Conservation (phyloP, 2,888 invertebrate genomes). For the Apoda limacodes region DNA sequence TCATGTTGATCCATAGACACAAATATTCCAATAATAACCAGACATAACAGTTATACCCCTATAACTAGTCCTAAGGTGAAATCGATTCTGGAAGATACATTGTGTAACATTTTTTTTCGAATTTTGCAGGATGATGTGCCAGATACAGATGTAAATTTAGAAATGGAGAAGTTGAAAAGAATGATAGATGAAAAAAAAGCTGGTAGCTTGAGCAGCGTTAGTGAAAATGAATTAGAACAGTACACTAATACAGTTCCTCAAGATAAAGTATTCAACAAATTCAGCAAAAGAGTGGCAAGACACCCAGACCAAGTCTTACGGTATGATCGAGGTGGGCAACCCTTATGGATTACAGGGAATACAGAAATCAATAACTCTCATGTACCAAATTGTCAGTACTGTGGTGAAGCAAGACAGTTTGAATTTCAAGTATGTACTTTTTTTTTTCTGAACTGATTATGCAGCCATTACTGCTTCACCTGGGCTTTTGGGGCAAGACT, state of each 20-base stretch:
- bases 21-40: too few relatives aligned
- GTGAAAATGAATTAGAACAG: conserved; percentile 77
- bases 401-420: conserved; percentile 82
- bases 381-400: conserved; percentile 80
- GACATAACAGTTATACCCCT: too few relatives aligned
- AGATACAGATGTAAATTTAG: conserved; percentile 60
- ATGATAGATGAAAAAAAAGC: conserved; percentile 69
- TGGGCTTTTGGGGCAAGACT: too few relatives aligned
- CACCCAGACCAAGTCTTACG: conserved; percentile 86
- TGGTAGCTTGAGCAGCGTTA: conserved; percentile 72
- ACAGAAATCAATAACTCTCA: conserved; percentile 43
- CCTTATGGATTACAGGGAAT: conserved; percentile 85
- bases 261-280: conserved; percentile 84
- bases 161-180: conserved; percentile 52
- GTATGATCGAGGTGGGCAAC: conserved; percentile 81
- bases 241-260: conserved; percentile 71
- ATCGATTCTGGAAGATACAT: too few relatives aligned
- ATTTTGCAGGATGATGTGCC: conserved; percentile 36
- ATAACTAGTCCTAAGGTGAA: too few relatives aligned
- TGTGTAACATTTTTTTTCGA: too few relatives aligned
- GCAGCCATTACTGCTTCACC: too few relatives aligned
- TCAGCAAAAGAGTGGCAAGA: conserved; percentile 75
- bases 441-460: too few relatives aligned
- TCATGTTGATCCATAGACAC: too few relatives aligned
- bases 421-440: conserved; percentile 86